Percentiles rank a stretch among this genome's conserved stretches.
Evolutionary conservation across 2,888 invertebrate genomes (phyloP).

Genomic region (Tryphoninae sp.): DNA sequence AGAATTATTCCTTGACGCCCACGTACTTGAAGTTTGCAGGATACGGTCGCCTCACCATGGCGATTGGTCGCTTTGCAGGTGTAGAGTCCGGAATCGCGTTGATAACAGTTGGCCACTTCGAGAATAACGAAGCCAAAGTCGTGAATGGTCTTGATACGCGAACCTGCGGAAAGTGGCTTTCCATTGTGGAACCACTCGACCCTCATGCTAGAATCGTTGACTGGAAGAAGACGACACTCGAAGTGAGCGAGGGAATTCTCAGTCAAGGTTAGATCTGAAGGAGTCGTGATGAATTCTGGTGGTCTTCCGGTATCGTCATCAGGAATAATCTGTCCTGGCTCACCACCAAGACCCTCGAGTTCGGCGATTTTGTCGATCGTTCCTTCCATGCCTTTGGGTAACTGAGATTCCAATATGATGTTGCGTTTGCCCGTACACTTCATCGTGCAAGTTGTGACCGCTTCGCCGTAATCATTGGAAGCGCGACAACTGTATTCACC

Average conservation of each 20-base stretch:
- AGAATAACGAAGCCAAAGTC: conserved; percentile 99
- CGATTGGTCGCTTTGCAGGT: conserved; percentile 96
- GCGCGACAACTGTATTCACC: conserved; percentile 96
- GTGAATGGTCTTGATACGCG: conserved; percentile 96
- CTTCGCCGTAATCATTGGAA: conserved; percentile 93
- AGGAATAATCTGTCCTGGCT: conserved; percentile 85
- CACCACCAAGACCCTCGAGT: conserved; percentile 91
- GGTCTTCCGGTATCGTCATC: conserved; percentile 93
- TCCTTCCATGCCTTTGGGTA: conserved; percentile 96
- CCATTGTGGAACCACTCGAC: conserved; percentile 99
- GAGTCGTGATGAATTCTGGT: conserved; percentile 94
- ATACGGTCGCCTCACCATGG: conserved; percentile 94
- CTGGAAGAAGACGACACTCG: conserved; percentile 93
- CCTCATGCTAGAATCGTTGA: conserved; percentile 95
- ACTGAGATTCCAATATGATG: conserved; percentile 94
- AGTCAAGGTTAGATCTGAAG: conserved; percentile 90
- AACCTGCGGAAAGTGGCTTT: conserved; percentile 94
- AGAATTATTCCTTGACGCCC: conserved; percentile 94
- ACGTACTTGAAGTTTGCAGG: conserved; percentile 93
- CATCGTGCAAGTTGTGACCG: conserved; percentile 94
- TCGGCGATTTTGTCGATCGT: conserved; percentile 96
- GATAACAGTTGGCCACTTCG: conserved; percentile 96
- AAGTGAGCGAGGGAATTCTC: conserved; percentile 96
- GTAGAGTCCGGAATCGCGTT: conserved; percentile 95
- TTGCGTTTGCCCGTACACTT: conserved; percentile 95